Evolutionary conservation across 92 coral and sea anemone species (phyloP).

Genomic region (Chrysogorgia sp.): DNA sequence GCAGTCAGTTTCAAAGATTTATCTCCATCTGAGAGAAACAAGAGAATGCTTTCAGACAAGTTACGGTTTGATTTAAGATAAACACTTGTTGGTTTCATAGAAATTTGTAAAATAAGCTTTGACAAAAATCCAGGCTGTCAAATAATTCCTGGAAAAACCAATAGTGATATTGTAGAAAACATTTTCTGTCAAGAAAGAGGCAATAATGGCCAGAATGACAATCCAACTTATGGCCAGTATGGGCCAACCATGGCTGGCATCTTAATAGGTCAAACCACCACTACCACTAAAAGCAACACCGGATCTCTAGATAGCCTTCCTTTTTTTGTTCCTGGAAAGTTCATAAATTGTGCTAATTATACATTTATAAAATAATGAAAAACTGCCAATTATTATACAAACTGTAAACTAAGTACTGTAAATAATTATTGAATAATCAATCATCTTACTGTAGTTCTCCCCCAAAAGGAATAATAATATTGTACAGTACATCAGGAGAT

Average conservation of each 20-base stretch:
- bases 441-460: too few species aligned
- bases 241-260: too few species aligned
- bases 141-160: conserved; percentile 35
- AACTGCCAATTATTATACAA: conserved; percentile 2
- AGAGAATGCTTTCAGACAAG: conserved; percentile 34
- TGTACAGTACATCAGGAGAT: too few species aligned
- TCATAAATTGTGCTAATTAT: conserved; percentile 49
- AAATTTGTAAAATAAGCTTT: conserved; percentile 19
- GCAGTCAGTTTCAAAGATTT: conserved; percentile 7
- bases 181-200: conserved; percentile 48
- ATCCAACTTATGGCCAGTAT: too few species aligned
- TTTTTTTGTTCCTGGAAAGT: conserved; percentile 34
- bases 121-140: conserved; percentile 42
- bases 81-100: conserved; percentile 34
- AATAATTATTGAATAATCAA: too few species aligned
- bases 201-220: conserved; percentile 51
- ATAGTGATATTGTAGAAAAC: conserved; percentile 52
- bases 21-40: conserved; percentile 42
- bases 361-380: conserved; percentile 49
- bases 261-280: too few species aligned
- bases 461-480: too few species aligned
- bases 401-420: too few species aligned
- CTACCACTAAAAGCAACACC: too few species aligned
- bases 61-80: conserved; percentile 42
- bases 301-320: too few species aligned